phyloP scores from a whole-genome alignment of 1,140 invertebrate species.

The Cardiocondyla obscurior region DNA sequence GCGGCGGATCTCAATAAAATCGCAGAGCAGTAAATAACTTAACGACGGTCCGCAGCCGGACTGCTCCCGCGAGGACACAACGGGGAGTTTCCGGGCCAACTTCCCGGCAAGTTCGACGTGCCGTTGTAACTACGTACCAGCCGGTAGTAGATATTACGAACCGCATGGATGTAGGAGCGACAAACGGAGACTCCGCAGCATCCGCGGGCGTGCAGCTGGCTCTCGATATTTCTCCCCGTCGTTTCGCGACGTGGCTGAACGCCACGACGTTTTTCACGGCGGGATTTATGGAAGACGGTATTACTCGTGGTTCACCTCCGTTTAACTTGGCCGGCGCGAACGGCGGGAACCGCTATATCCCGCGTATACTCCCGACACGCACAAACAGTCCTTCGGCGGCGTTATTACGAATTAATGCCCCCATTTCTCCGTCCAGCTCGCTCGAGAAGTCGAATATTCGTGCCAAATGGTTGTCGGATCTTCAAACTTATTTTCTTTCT shows the following conservation, averaged over 20 bases:
- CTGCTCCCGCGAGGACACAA: conserved; percentile 34
- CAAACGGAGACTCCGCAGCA: neutral
- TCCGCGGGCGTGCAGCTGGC: conserved; percentile 3
- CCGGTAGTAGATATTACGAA: conserved; percentile 33
- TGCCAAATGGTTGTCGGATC: neutral
- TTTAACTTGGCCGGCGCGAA: conserved; percentile 7
- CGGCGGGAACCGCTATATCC: neutral
- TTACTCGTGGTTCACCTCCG: neutral
- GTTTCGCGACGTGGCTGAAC: conserved; percentile 17
- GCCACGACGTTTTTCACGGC: conserved; percentile 9
- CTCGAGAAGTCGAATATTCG: neutral
- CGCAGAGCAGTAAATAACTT: conserved; percentile 48
- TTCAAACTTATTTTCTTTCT: neutral
- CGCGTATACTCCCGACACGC: conserved; percentile 3
- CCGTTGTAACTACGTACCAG: neutral
- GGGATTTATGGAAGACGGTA: conserved; percentile 19
- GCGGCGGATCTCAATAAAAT: conserved; percentile 47
- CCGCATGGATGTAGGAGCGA: neutral
- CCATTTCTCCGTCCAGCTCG: conserved; percentile 4
- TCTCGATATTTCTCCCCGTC: conserved; percentile 36
- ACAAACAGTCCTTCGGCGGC: conserved; percentile 1
- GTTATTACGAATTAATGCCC: conserved; percentile 43
- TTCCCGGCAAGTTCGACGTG: conserved; percentile 38
- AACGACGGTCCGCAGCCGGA: conserved; percentile 27
- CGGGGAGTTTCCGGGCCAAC: conserved; percentile 24